These are phyloP conservation scores for Drosophila asahinai DNA, from an alignment of 1,140 invertebrate species.

Conservation along the genomic window DNA sequence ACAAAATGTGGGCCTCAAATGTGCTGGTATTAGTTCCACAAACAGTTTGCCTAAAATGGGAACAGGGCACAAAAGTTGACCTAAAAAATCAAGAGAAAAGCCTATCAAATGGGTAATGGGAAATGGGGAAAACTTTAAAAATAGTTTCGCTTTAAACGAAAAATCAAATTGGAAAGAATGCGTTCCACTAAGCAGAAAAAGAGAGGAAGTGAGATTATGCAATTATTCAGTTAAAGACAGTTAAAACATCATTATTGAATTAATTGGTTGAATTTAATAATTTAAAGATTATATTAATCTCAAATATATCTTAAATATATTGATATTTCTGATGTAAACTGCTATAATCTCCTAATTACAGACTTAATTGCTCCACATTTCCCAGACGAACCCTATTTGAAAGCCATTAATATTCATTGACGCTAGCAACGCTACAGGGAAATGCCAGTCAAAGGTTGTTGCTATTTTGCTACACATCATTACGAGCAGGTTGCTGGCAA, in stretches of 20 bases:
- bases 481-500: conserved; percentile 57
- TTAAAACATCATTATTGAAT: no score
- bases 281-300: no score
- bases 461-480: conserved; percentile 58
- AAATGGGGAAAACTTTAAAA: not conserved
- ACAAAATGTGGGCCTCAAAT: conserved; percentile 22
- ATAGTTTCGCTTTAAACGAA: not conserved
- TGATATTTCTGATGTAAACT: not conserved
- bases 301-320: no score
- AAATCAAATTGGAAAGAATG: not conserved
- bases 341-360: not conserved
- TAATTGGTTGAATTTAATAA: no score
- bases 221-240: no score
- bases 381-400: not conserved
- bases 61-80: conserved; percentile 4
- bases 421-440: not conserved
- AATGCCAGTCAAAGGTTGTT: conserved; percentile 14
- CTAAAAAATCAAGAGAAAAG: not conserved
- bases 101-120: not conserved
- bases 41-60: conserved; percentile 19
- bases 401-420: conserved; percentile 43
- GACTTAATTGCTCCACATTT: not conserved
- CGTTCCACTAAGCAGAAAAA: not conserved
- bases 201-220: no score
- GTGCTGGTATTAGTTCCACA: conserved; percentile 20